Base-by-base conservation (phyloP, 2,888 invertebrate genomes). In the Crepidodera aurea region DNA sequence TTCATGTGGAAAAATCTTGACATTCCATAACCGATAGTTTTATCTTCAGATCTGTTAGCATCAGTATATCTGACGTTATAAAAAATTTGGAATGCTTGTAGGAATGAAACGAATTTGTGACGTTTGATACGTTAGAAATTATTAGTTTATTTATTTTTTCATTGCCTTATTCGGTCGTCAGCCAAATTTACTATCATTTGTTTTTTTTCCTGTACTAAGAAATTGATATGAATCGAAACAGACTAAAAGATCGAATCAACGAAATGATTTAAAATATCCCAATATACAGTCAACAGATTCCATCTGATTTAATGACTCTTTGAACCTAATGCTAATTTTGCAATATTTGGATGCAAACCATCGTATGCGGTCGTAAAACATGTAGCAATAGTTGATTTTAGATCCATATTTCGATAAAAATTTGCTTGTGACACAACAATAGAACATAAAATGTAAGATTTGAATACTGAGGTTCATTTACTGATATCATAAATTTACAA, bases 321-420 rank as follows among this genome's bases (percentile, higher is more conserved):
- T 40, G 18, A 40, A 40, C 8, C 13, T 13, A 27, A 29, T 27
- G 48, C 27, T 27, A 27, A 19, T 48, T 27, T 48, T 27, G 13
- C 8, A 48, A 48, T 48, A 48, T 48, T 48, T 29, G 48, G n/a
- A n/a, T 27, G 48, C 22, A 7, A 15, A 29, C 19, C 18, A 34
- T 34, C 19, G 25, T 25, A 40, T 40, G 16, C 1, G 12, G 46
- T 46, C 46, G 46, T 46, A 46, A n/a, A 25, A 55, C 48, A 59
- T 51, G 51, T 58, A 56, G 15, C 48, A 56, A 60, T 44, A 56
- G 57, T 55, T 55, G 58, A 62, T 51, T 48, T 51, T 50, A 62
- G 61, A 58, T 65, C 55, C 50, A 60, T 51, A 62, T 60, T 65
- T 63, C 44, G 60, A 57, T 62, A 60, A 64, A 64, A 64, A 64